A percentile compares a stretch with the other conserved stretches of the same genome.
phyloP scores from a whole-genome alignment of 1,140 invertebrate genomes.

The Orchesella cincta region DNA sequence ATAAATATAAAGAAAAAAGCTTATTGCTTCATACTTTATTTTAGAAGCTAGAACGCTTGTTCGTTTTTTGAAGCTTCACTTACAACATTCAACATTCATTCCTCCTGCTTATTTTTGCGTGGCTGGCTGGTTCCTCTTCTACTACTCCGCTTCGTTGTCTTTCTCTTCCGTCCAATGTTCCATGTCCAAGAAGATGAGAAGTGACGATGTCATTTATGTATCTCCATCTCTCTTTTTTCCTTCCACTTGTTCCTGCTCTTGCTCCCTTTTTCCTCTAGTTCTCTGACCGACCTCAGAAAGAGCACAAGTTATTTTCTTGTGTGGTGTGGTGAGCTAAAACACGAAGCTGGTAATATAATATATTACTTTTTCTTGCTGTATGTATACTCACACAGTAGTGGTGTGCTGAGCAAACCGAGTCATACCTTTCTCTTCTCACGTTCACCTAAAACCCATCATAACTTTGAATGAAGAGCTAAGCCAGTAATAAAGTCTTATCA shows the following conservation, averaged over 20 bases:
- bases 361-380: too few species aligned
- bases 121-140: too few species aligned
- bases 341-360: constrained; percentile 21
- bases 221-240: constrained; percentile 17
- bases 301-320: not conserved
- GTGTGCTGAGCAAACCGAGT: not conserved
- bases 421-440: constrained; percentile 27
- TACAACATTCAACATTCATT: not conserved
- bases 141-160: not conserved
- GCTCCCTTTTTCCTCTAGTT: not conserved
- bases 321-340: not conserved
- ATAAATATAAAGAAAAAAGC: constrained; percentile 19
- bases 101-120: constrained; percentile 16
- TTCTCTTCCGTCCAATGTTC: not conserved
- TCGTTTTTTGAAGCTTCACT: too few species aligned
- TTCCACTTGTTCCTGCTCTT: constrained; percentile 13
- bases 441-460: constrained; percentile 30
- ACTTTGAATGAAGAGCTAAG: constrained; percentile 28
- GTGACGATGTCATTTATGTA: constrained; percentile 51
- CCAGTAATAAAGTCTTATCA: constrained; percentile 30
- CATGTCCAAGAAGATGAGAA: constrained; percentile 46
- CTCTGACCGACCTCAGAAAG: not conserved
- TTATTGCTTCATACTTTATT: too few species aligned
- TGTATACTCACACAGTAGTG: too few species aligned
- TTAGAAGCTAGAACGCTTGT: not conserved